These are phyloP conservation scores for Esox lucius DNA, from an alignment of 2,797 vertebrate genomes.

Conservation along the genomic window DNA sequence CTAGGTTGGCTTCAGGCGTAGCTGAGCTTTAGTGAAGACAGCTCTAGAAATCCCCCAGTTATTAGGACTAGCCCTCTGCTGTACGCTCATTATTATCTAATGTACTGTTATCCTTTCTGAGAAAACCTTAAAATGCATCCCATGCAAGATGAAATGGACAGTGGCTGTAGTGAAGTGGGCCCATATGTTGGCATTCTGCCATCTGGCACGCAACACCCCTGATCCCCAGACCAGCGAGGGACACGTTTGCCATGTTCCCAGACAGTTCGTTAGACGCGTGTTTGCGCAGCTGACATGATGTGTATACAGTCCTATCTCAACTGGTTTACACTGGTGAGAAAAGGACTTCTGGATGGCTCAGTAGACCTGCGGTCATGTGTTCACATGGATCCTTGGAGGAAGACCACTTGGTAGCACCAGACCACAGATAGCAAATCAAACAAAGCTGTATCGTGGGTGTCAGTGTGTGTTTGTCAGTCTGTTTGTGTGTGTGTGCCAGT, in stretches of 20 bases:
- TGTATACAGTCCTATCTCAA: background rate
- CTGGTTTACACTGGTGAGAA: background rate
- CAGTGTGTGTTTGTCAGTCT: too few relatives aligned
- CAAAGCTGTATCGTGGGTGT: background rate
- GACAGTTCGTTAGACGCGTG: constrained; percentile 7
- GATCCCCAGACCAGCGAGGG: background rate
- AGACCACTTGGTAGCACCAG: constrained; percentile 56
- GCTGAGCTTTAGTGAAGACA: too few relatives aligned
- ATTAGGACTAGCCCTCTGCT: background rate
- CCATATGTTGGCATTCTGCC: constrained; percentile 23
- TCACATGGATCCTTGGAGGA: background rate
- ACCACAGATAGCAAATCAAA: constrained; percentile 28
- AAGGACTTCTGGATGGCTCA: background rate
- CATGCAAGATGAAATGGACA: constrained; percentile 21
- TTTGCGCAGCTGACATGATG: background rate
- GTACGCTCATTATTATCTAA: constrained; percentile 10
- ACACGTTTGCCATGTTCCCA: background rate
- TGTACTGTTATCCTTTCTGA: constrained; percentile 16
- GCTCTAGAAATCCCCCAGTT: too few relatives aligned
- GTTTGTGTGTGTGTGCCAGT: too few relatives aligned
- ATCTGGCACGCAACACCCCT: constrained; percentile 15
- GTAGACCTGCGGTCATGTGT: background rate
- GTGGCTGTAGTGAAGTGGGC: background rate
- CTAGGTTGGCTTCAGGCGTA: too few relatives aligned
- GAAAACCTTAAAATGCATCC: constrained; percentile 34